A percentile compares a stretch with the other conserved stretches of the same genome.
phyloP scores from a whole-genome alignment of 2,113 vertebrate species.

The Hemiprocne comata region DNA sequence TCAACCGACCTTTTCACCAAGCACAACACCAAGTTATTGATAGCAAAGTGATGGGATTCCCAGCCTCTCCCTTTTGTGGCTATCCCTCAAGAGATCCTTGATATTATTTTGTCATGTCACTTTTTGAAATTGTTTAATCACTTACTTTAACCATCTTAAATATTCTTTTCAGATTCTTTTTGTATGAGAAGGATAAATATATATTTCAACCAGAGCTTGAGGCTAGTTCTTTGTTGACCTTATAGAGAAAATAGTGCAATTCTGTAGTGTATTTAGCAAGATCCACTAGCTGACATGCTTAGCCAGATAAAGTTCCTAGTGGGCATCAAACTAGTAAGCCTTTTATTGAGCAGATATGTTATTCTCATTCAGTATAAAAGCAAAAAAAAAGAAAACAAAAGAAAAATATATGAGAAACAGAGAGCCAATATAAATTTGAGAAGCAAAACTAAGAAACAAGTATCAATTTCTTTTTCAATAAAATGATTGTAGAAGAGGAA shows the following conservation, averaged over 20 bases:
- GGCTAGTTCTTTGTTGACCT: not conserved
- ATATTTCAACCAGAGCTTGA: not conserved
- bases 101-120: not conserved
- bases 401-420: not conserved
- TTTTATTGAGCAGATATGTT: not conserved
- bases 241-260: not conserved
- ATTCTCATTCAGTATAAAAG: not conserved
- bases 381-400: not conserved
- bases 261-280: not conserved
- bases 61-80: not conserved
- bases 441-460: not conserved
- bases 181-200: not conserved
- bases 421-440: not conserved
- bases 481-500: not conserved
- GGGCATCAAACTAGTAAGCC: not conserved
- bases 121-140: not conserved
- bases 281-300: not conserved
- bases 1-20: not conserved
- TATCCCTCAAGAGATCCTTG: not conserved
- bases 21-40: not conserved
- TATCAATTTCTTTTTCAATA: not conserved
- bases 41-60: not conserved
- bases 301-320: not conserved
- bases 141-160: not conserved
- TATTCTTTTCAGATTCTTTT: not conserved